These are phyloP conservation scores for Actenoides lindsayi DNA, from an alignment of 2,113 vertebrate species.

Conservation along the genomic window DNA sequence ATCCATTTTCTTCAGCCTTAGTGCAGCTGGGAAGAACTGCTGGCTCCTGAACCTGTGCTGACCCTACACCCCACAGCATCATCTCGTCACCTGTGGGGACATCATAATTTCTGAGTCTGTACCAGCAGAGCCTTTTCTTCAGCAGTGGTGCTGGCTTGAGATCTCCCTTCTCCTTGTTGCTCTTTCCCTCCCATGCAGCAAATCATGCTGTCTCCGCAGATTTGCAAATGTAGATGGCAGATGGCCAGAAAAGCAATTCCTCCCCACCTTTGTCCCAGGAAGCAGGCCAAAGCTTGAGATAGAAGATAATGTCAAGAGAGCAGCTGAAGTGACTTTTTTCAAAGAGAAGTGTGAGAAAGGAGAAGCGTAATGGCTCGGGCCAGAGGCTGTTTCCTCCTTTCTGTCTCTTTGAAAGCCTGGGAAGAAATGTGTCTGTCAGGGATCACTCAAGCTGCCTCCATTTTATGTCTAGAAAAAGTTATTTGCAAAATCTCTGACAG, in stretches of 20 bases:
- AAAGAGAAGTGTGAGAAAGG: neutral
- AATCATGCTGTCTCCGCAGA: neutral
- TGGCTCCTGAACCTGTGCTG: neutral
- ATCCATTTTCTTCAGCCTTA: neutral
- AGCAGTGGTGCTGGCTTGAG: neutral
- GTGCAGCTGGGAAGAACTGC: neutral
- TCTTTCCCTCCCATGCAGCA: neutral
- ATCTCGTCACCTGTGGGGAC: neutral
- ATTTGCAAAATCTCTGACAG: neutral
- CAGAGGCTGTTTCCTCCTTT: neutral
- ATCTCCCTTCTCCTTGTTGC: neutral
- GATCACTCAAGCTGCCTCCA: neutral
- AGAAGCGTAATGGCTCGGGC: rapidly evolving
- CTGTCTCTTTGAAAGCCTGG: neutral
- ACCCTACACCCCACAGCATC: neutral
- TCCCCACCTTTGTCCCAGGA: neutral
- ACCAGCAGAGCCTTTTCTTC: neutral
- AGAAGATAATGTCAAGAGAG: rapidly evolving
- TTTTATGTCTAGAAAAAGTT: neutral
- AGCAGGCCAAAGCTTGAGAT: neutral
- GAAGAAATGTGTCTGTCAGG: neutral
- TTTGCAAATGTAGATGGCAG: neutral
- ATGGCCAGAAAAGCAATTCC: neutral
- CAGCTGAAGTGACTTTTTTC: neutral
- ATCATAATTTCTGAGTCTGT: rapidly evolving